These are phyloP conservation scores for Lycodopsis pacificus DNA, from an alignment of 2,797 vertebrate genomes.

Conservation along the genomic window DNA sequence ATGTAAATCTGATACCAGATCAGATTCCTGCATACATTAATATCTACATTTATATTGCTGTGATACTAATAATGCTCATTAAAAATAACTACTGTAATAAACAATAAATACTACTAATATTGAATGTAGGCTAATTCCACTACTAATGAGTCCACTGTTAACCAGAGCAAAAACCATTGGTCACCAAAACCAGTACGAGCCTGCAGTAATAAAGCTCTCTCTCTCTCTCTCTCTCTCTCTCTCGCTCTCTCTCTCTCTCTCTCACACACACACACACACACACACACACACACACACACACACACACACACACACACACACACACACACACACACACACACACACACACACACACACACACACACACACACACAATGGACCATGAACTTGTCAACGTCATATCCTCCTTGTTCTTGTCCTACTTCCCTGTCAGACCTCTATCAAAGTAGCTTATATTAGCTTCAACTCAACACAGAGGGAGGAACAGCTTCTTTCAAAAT, in stretches of 20 bases:
- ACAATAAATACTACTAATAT: not conserved
- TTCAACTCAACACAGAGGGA: not conserved
- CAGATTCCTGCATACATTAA: too few relatives aligned
- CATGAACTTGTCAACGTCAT: slow-evolving; percentile 50
- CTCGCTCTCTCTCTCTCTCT: too few relatives aligned
- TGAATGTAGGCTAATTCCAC: not conserved
- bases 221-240: not conserved
- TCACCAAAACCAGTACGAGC: not conserved
- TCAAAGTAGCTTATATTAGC: slow-evolving; percentile 5
- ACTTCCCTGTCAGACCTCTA: not conserved
- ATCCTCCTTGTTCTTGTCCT: slow-evolving; percentile 47
- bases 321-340: too few relatives aligned
- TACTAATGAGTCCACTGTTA: not conserved
- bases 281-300: too few relatives aligned
- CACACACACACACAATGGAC: slow-evolving; percentile 15
- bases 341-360: not conserved
- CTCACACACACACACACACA: not conserved
- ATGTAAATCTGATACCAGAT: not conserved
- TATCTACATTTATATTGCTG: not conserved
- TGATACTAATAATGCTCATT: not conserved
- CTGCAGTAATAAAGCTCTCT: not conserved
- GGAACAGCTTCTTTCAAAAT: slow-evolving; percentile 34
- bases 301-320: not conserved
- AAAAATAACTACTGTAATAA: not conserved
- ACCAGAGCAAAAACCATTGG: not conserved